Evolutionary conservation across 53 echinoderm and acorn worm genomes (phyloP).

Genomic region (Echinometra lucunter): DNA sequence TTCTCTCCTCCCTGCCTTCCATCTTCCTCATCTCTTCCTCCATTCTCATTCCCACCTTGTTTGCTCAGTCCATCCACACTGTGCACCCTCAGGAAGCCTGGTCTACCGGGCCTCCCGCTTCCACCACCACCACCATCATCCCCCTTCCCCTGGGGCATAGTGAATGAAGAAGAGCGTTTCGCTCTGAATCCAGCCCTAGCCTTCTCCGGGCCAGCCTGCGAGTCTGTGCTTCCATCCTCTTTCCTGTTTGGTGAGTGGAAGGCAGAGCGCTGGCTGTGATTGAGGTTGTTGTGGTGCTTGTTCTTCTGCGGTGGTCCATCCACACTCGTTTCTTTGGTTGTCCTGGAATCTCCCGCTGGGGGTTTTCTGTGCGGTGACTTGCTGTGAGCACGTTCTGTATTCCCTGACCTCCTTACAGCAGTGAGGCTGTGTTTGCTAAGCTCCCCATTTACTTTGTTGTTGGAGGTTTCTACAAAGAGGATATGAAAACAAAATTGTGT

Average conservation of each 20-base stretch:
- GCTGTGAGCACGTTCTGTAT: slow-evolving; percentile 41
- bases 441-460: slow-evolving; percentile 59
- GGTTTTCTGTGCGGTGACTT: slow-evolving; percentile 56
- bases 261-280: slow-evolving; percentile 62
- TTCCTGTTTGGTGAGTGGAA: slow-evolving; percentile 63
- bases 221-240: not conserved
- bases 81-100: slow-evolving; percentile 28
- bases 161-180: slow-evolving; percentile 52
- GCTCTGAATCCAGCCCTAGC: slow-evolving; percentile 16
- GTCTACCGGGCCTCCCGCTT: not conserved
- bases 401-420: slow-evolving; percentile 22
- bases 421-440: slow-evolving; percentile 11
- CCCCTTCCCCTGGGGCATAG: slow-evolving; percentile 54
- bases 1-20: slow-evolving; percentile 53
- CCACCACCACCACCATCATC: slow-evolving; percentile 47
- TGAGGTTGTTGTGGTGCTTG: slow-evolving; percentile 43
- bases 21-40: slow-evolving; percentile 57
- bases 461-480: not conserved
- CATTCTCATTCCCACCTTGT: slow-evolving; percentile 6
- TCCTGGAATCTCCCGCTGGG: not conserved
- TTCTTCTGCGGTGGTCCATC: slow-evolving; percentile 46
- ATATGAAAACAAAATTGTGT: no score
- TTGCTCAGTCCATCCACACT: slow-evolving; percentile 41
- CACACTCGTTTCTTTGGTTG: not conserved
- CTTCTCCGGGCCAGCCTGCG: slow-evolving; percentile 3